Percentiles rank a stretch among this genome's conserved stretches.
phyloP scores from a whole-genome alignment of 2,888 invertebrate species.

The Tineola bisselliella region DNA sequence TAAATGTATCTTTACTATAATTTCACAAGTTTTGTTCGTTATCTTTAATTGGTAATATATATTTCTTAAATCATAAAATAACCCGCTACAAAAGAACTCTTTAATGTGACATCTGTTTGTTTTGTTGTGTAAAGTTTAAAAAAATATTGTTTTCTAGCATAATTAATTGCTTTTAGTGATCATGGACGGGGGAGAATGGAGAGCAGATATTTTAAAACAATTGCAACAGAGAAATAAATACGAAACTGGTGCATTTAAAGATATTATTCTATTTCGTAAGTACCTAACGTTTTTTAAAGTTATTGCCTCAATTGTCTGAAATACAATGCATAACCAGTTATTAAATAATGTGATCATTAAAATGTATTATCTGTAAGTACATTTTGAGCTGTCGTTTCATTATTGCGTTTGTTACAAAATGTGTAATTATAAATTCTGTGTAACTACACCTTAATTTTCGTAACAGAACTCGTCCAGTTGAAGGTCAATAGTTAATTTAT shows the following conservation, averaged over 20 bases:
- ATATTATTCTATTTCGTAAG: conserved; percentile 85
- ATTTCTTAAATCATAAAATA: neutral
- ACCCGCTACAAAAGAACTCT: neutral
- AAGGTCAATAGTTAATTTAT: neutral
- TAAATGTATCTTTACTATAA: neutral
- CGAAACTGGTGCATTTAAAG: conserved; percentile 80
- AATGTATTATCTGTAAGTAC: neutral
- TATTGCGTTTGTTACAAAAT: neutral
- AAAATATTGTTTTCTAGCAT: conserved; percentile 22
- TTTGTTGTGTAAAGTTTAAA: conserved; percentile 29
- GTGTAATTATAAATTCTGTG: neutral
- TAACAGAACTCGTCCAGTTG: neutral
- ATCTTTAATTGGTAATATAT: neutral
- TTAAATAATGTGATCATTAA: neutral
- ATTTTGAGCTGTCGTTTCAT: neutral
- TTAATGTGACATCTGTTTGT: conserved; percentile 48
- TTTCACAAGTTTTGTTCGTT: neutral
- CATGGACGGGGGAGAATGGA: conserved; percentile 71
- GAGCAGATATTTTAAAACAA: conserved; percentile 74
- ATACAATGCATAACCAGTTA: neutral
- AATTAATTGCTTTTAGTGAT: conserved; percentile 30
- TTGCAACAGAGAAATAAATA: conserved; percentile 78
- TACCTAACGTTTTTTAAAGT: conserved; percentile 20
- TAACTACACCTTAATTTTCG: neutral
- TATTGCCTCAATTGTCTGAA: neutral